phyloP scores from a whole-genome alignment of 2,888 invertebrate genomes.

The Lordiphosa andalusiaca region DNA sequence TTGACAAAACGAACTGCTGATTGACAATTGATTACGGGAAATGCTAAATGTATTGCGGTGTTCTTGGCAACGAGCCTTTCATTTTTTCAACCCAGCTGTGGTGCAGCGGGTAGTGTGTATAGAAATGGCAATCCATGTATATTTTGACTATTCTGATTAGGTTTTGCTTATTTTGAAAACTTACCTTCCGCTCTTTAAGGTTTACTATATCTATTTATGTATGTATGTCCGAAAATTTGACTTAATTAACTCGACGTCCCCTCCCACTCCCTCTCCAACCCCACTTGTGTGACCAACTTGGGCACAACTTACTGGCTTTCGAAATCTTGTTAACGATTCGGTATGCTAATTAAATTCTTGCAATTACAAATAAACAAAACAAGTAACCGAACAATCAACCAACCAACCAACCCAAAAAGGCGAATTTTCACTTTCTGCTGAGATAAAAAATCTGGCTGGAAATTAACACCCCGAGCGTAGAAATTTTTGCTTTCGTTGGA shows the following conservation, averaged over 20 bases:
- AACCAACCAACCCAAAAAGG: slow-evolving; percentile 2
- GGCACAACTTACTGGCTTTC: slow-evolving; percentile 56
- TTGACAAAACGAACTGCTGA: too few species aligned
- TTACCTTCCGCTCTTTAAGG: too few species aligned
- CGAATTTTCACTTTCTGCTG: slow-evolving; percentile 36
- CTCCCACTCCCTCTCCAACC: neutral
- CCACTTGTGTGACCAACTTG: slow-evolving; percentile 20
- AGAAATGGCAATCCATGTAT: too few species aligned
- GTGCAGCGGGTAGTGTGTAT: too few species aligned
- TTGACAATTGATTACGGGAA: too few species aligned
- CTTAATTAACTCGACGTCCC: neutral
- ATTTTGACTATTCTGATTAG: too few species aligned
- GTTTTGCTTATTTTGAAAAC: too few species aligned
- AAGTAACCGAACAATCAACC: slow-evolving; percentile 32
- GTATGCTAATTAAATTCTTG: slow-evolving; percentile 67
- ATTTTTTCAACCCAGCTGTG: too few species aligned
- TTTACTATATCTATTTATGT: too few species aligned
- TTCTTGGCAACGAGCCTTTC: too few species aligned
- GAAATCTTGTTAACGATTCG: slow-evolving; percentile 72
- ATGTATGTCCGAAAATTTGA: too few species aligned
- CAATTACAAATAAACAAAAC: slow-evolving; percentile 47
- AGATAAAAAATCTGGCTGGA: slow-evolving; percentile 47
- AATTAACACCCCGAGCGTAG: slow-evolving; percentile 61
- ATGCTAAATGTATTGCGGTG: too few species aligned
- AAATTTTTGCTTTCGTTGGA: slow-evolving; percentile 48